These are phyloP conservation scores for Antennarius maculatus DNA, from an alignment of 2,797 vertebrate genomes.

Conservation along the genomic window DNA sequence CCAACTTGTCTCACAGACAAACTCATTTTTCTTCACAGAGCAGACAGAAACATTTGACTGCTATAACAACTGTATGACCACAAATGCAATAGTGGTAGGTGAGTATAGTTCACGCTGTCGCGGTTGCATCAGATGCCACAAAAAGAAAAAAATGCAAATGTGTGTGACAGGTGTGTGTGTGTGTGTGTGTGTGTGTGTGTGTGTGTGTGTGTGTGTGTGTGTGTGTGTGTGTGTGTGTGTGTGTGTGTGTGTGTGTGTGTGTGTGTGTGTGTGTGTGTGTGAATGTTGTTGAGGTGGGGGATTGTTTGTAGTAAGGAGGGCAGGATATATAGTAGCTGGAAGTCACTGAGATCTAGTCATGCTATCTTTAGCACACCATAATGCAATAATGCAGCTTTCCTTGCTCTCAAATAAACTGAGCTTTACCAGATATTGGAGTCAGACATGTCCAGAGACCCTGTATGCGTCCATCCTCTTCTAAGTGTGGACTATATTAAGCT, in stretches of 20 bases:
- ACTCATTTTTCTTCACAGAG: neutral
- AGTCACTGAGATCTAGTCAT: conserved; percentile 48
- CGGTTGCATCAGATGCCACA: conserved; percentile 28
- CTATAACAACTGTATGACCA: conserved; percentile 25
- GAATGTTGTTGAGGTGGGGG: conserved; percentile 9
- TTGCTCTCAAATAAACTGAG: conserved; percentile 73
- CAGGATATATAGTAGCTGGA: conserved; percentile 33
- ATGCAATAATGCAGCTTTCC: conserved; percentile 71
- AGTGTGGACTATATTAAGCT: conserved; percentile 71
- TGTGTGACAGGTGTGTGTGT: conserved; percentile 56
- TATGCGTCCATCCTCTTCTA: conserved; percentile 63
- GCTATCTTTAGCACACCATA: conserved; percentile 71
- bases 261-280: conserved; percentile 25
- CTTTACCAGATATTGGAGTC: conserved; percentile 75
- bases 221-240: no score
- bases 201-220: no score
- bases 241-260: no score
- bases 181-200: neutral
- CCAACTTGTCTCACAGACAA: neutral
- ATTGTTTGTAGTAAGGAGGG: neutral
- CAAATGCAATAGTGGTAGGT: conserved; percentile 42
- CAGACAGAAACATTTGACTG: conserved; percentile 5
- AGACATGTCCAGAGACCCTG: conserved; percentile 62
- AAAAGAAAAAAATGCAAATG: conserved; percentile 47
- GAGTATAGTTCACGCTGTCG: conserved; percentile 35